These are phyloP conservation scores for Potamarius usumacintae DNA, from an alignment of 2,113 vertebrate species.

Conservation along the genomic window DNA sequence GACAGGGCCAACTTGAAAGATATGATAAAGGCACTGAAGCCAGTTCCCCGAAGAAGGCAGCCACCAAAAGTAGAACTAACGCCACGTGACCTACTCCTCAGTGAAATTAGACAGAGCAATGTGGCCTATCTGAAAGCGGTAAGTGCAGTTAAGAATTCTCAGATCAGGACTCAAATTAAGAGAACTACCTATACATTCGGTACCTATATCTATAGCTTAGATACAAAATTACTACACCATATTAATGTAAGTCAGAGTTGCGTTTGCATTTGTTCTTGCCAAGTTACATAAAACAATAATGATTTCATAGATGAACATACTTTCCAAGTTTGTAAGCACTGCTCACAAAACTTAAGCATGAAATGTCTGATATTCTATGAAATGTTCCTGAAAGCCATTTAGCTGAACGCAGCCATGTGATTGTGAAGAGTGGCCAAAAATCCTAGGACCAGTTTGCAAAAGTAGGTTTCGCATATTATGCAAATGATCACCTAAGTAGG, in stretches of 20 bases:
- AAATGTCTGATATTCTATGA: background rate
- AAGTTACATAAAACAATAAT: background rate
- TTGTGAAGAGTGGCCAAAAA: background rate
- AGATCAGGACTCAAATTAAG: background rate
- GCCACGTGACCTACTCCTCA: slow-evolving; percentile 86
- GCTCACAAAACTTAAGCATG: background rate
- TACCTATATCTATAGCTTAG: too few relatives aligned
- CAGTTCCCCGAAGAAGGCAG: slow-evolving; percentile 81
- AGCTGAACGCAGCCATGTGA: background rate
- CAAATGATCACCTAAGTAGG: background rate
- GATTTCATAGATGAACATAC: background rate
- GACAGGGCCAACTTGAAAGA: slow-evolving; percentile 88
- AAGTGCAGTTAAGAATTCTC: slow-evolving; percentile 50
- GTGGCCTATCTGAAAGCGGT: slow-evolving; percentile 92
- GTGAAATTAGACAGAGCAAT: slow-evolving; percentile 88
- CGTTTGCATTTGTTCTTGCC: background rate
- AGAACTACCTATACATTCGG: background rate
- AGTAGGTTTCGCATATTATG: background rate
- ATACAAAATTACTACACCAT: background rate
- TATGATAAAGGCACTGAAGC: slow-evolving; percentile 89
- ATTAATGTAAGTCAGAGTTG: background rate
- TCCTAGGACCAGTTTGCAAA: background rate
- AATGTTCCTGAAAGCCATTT: background rate
- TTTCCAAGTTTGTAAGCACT: background rate
- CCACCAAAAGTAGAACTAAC: slow-evolving; percentile 86